Evolutionary conservation across 2,113 vertebrate species (phyloP), one percentile per base, ranked within the genome.

Genomic region (Ramphastos sulfuratus): DNA sequence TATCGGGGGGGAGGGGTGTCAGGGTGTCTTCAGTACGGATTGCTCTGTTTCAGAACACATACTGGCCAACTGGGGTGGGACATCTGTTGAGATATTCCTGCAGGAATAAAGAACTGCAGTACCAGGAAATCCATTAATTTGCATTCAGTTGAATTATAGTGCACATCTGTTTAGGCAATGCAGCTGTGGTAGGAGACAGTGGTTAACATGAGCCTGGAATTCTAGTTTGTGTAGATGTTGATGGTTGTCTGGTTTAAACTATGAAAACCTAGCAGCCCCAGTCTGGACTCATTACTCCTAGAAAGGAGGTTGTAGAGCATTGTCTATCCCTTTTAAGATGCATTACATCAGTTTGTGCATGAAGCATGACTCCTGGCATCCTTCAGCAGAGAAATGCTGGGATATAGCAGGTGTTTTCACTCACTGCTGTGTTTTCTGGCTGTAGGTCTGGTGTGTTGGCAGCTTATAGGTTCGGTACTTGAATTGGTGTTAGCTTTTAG

Each of bases 161-260:
- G 30, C 83, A 76, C 80, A 94, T 93, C 92, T 94, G 85, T 90
- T 91, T 35, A 90, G 83, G 48, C 92, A 78, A 8, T 75, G 61
- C 89, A 94, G 93, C 96, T 94, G 94, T 65, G 75, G 31, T 9
- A 61, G 63, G 66, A 90, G 61, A 15, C 55, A 58, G 71, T 50
- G 48, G 59, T 87, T 92, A 82, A 58, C 77, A 76, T 82, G 39
- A 87, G 44, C 87, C 71, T 85, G 91, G 74, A 89, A 89, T 89
- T 90, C 30, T 30, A 28, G 28, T 79, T 87, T 75, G 9, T 84
- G 65, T 71, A 3, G 48, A 6, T 39, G 24, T 75, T 77, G 52
- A 83, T 87, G 63, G 50, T 33, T 79, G 42, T 78, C 77, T 92
- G 39, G 35, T 70, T 89, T 87, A 61, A 93, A 84, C 48, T 75